Evolutionary conservation across 2,113 vertebrate genomes (phyloP), one percentile per base, ranked within the genome.

Genomic region (Pangasianodon gigas): DNA sequence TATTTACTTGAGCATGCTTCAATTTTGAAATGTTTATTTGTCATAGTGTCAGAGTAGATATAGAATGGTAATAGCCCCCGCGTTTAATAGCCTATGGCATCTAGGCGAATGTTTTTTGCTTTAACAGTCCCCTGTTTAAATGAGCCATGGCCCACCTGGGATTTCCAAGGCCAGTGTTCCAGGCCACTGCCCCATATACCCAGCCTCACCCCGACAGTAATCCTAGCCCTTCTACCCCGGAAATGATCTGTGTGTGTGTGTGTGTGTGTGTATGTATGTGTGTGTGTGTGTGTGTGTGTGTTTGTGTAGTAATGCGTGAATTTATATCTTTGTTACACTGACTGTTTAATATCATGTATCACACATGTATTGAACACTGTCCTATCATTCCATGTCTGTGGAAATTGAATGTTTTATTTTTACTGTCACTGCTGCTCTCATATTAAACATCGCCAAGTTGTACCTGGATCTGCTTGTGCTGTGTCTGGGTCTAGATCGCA

Each of bases 51-150:
- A 75, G 32, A 56, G 74, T 44, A 79, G 41, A 79, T 58, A n/a
- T 9, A 79, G 7, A 44, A 44, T 75, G 8, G 74, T 48, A 48
- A 48, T 48, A 11, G 21, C 19, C 41, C 21, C 21, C 3, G 24
- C 0, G 24, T 54, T 69, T 90, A 75, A 87, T 93, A 94, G 87
- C 71, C 69, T 91, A 69, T 16, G 80, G 87, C 77, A 85, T 10
- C 91, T 79, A 93, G 92, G 83, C 89, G 87, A 1, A 84, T 89
- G 37, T 65, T 88, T 74, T 95, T 92, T 84, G 90, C 92, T 87
- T 85, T 87, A 90, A 44, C 41, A 85, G 89, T 92, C 71, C 81
- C 89, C 26, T 69, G 54, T 79, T 91, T 88, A 90, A 90, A 88
- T 91, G 82, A 86, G 56, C 62, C 54, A 83, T 24, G 29, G 46